Evolutionary conservation across 2,113 vertebrate species (phyloP), one percentile per base, ranked within the genome.

Genomic region (Prunella himalayana): DNA sequence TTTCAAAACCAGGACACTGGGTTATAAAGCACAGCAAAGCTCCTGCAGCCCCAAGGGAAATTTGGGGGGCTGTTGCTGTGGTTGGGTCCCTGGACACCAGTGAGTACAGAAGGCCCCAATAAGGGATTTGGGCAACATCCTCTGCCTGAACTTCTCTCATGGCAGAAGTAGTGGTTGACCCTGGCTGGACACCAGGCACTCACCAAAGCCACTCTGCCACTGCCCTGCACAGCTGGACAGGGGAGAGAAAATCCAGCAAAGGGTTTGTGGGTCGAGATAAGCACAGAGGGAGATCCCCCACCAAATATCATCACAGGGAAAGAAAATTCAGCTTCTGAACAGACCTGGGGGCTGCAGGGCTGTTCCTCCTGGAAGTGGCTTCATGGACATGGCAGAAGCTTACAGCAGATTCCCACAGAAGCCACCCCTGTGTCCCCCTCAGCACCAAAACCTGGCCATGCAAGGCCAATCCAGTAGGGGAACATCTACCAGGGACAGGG

Each of bases 81-180:
- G 30, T 1, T 42, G 42, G 33, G 35, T 16, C 6, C 33, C 64
- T 54, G 68, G 27, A 37, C 39, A 72, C 25, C 31, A n/a, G 8
- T 1, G 31, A 44, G 17, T 6, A 44, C 0, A 11, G 25, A 71
- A 45, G 10, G 3, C 35, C 45, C 13, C 4, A 69, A 4, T 1
- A 45, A 24, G 23, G 65, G 35, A 70, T 44, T 10, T 61, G 35
- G n/a, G 39, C 4, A 65, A 15, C 1, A 6, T 60, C 30, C 33
- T 87, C 15, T 41, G 31, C 22, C 28, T 47, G 21, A 54, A 35
- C 33, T 51, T 54, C 15, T 19, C 30, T 18, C 63, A 5, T 3
- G 11, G 31, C 27, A 77, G 27, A 16, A 15, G 61, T 3, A 0
- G 37, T 57, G 25, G 7, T 3, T 76, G 53, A 12, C 13, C 60